Evolutionary conservation across 2,888 invertebrate species (phyloP).

Genomic region (Agonopterix subpropinquella): DNA sequence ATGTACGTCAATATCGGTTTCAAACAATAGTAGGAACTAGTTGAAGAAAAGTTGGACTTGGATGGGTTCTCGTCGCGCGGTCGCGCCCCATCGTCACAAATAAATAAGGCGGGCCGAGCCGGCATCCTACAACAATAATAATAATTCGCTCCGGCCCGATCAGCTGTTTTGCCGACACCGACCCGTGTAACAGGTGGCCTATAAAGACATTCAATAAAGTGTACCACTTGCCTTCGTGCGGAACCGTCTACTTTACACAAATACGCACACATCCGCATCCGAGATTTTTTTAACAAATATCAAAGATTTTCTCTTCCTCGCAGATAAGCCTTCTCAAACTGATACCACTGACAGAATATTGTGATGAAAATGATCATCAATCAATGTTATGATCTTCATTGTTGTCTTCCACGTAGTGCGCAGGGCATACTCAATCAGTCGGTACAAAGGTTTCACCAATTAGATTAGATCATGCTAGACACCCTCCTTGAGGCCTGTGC

Average conservation of each 20-base stretch:
- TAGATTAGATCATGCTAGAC: too few relatives aligned
- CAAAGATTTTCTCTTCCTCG: not conserved
- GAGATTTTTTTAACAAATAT: conserved; percentile 3
- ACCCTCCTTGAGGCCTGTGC: too few relatives aligned
- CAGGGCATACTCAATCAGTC: too few relatives aligned
- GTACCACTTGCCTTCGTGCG: conserved; percentile 69
- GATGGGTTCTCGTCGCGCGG: conserved; percentile 34
- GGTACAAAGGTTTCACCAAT: too few relatives aligned
- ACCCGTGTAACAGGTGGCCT: conserved; percentile 75
- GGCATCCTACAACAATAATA: conserved; percentile 66
- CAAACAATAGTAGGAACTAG: conserved; percentile 25
- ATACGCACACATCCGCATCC: conserved; percentile 34
- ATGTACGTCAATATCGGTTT: too few relatives aligned
- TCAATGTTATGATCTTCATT: too few relatives aligned
- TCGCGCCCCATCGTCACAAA: conserved; percentile 56
- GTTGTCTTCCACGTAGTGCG: too few relatives aligned
- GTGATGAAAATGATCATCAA: too few relatives aligned
- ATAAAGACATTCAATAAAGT: conserved; percentile 76
- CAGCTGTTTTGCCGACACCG: conserved; percentile 72
- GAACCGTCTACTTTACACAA: conserved; percentile 63
- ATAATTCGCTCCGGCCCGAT: conserved; percentile 69
- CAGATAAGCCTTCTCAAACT: too few relatives aligned
- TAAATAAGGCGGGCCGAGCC: conserved; percentile 64
- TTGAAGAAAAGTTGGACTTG: conserved; percentile 45
- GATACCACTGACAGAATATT: too few relatives aligned